Evolutionary conservation across 2,888 invertebrate genomes (phyloP), one percentile per base, ranked within the genome.

Genomic region (Metopia argyrocephala): DNA sequence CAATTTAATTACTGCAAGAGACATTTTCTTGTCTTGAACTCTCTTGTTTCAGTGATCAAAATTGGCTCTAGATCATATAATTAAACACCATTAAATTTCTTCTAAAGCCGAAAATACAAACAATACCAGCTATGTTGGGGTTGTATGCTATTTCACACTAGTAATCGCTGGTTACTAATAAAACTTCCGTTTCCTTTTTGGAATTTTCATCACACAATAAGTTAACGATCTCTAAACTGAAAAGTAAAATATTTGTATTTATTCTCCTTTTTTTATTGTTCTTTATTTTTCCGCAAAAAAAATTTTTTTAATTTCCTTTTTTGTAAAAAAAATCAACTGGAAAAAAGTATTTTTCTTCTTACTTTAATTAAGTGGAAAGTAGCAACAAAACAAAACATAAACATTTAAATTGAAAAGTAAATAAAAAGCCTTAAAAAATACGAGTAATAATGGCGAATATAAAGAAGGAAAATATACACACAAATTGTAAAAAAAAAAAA

Each of bases 311-410:
- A n/a, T n/a, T n/a, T n/a, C n/a, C n/a, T 56, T 18, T 31, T 48
- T 46, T 68, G n/a, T 20, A 59, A 57, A 28, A 75, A 21, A 54
- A 66, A 52, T 21, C 68, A 54, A 75, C 70, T 70, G 70, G 56
- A 62, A 69, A 59, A 71, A 76, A 52, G 61, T 66, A 54, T 75
- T 45, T 61, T 54, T 25, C n/a, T 48, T 18, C n/a, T 50, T 27
- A 57, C n/a, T 23, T 78, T 78, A 80, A 83, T 80, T 80, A 80
- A 62, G 65, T 80, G 64, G 68, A 73, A 76, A 12, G 12, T 12
- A 80, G 73, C 78, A 70, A 56, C 38, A 71, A 69, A 48, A 25
- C 18, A 2, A 59, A 46, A 21, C 23, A 46, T n/a, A 18, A n/a
- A 62, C 7, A 46, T 54, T 27, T 48, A 48, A 73, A 68, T 61